Evolutionary conservation across 2,888 invertebrate genomes (phyloP), one percentile per base, ranked within the genome.

Genomic region (Leistus spinibarbis): DNA sequence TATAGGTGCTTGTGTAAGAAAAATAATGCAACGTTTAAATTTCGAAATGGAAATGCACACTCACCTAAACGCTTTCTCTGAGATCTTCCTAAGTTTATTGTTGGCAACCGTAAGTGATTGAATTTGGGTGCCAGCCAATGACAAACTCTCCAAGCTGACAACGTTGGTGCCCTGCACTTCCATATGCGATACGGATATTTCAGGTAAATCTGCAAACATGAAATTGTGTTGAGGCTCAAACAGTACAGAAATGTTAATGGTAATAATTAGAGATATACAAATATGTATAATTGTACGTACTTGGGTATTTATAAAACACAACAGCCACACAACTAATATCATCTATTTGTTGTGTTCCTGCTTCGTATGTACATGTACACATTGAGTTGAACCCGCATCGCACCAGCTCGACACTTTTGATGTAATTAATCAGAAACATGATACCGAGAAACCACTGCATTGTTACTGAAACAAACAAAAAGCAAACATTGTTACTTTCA

Each of bases 21-120:
- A n/a, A n/a, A 13, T 40, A 13, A 2, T 10, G 40, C 7, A 40
- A 40, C 40, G 40, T 10, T 40, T 10, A 40, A 40, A 40, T 40
- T 5, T 40, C 40, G 10, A 68, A n/a, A 67, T 65, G 16, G 9
- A 65, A 19, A 65, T 24, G 19, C n/a, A 40, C 19, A 65, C 20
- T 10, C 40, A 95, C 95, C 92, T 91, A 84, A 95, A 92, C 80
- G 94, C 92, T 84, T 92, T 91, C 79, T 92, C 91, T 78, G 93
- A 93, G 83, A 95, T 91, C 85, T 90, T 91, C 85, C 92, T 91
- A 81, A 95, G 89, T 86, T 91, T 91, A 87, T 95, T 95, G 86
- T 93, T 94, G 87, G 94, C 92, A 84, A 95, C 87, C 81, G 94
- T 92, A 79, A 95, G 88, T 76, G 94, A 93, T 85, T 95, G 94